These are phyloP conservation scores for Artemia sinica DNA, from an alignment of 2,888 invertebrate species.

Conservation along the genomic window DNA sequence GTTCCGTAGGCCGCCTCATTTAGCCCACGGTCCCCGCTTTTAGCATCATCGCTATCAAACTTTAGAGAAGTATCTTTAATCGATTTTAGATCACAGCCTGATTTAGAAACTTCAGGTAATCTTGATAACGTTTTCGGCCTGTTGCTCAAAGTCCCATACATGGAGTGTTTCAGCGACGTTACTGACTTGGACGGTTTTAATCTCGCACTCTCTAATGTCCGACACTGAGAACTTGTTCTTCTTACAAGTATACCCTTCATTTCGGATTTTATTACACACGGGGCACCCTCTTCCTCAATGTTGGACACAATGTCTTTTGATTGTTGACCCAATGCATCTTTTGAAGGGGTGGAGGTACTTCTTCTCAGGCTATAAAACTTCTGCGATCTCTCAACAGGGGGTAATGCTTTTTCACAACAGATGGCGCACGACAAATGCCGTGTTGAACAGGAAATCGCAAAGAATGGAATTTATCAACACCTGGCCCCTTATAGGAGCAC, in stretches of 20 bases:
- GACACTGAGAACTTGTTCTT: slow-evolving; percentile 8
- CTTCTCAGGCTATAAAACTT: neutral
- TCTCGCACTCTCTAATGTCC: neutral
- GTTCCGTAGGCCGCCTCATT: neutral
- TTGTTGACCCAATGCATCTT: neutral
- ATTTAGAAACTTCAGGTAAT: neutral
- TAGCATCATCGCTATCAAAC: neutral
- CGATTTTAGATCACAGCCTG: neutral
- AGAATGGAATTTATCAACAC: slow-evolving; percentile 8
- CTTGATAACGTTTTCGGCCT: slow-evolving; percentile 2
- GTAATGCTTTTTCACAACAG: neutral
- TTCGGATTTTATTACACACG: neutral
- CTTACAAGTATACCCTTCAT: neutral
- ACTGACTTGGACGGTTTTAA: neutral
- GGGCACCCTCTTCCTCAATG: neutral
- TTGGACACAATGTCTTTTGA: neutral
- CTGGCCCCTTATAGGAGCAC: neutral
- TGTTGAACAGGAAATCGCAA: slow-evolving; percentile 3
- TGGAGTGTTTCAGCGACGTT: neutral
- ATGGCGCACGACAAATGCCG: slow-evolving; percentile 5
- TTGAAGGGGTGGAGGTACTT: neutral
- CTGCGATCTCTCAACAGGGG: neutral
- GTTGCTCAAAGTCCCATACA: neutral
- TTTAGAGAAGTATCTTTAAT: neutral
- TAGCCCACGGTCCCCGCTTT: neutral